phyloP scores from a whole-genome alignment of 2,113 vertebrate genomes.

The Solea senegalensis region DNA sequence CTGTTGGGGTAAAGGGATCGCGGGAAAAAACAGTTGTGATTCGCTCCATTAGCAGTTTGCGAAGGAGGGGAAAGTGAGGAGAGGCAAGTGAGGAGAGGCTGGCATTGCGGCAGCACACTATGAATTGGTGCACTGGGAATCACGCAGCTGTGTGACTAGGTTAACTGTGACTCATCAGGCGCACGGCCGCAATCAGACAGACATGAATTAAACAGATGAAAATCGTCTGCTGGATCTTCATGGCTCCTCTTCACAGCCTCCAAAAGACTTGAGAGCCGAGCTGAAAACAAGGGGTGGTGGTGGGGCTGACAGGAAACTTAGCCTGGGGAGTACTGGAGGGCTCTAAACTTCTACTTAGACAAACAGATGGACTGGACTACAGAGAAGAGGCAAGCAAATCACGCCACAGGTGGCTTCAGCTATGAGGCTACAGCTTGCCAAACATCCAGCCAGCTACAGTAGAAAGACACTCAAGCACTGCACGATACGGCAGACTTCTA shows the following conservation, averaged over 20 bases:
- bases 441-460: conserved; percentile 32
- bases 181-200: conserved; percentile 65
- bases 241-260: conserved; percentile 54
- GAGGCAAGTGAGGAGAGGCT: conserved; percentile 34
- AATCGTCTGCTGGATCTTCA: conserved; percentile 67
- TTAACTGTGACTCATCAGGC: conserved; percentile 76
- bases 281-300: conserved; percentile 32
- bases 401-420: conserved; percentile 59
- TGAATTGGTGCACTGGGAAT: conserved; percentile 60
- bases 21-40: conserved; percentile 71
- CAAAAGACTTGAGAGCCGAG: conserved; percentile 40
- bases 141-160: conserved; percentile 70
- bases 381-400: conserved; percentile 33
- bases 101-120: conserved; percentile 35
- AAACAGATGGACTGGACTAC: conserved; percentile 63
- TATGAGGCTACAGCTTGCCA: conserved; percentile 48
- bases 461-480: conserved; percentile 19
- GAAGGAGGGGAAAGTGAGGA: conserved; percentile 45
- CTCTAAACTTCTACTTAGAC: conserved; percentile 54
- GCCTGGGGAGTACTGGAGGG: conserved; percentile 45
- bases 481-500: conserved; percentile 23
- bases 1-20: conserved; percentile 75
- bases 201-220: conserved; percentile 66
- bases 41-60: conserved; percentile 77
- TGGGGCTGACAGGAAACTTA: conserved; percentile 37